Conservation (phyloP, 2,113 vertebrate species). For the Erythrolamprus reginae region DNA sequence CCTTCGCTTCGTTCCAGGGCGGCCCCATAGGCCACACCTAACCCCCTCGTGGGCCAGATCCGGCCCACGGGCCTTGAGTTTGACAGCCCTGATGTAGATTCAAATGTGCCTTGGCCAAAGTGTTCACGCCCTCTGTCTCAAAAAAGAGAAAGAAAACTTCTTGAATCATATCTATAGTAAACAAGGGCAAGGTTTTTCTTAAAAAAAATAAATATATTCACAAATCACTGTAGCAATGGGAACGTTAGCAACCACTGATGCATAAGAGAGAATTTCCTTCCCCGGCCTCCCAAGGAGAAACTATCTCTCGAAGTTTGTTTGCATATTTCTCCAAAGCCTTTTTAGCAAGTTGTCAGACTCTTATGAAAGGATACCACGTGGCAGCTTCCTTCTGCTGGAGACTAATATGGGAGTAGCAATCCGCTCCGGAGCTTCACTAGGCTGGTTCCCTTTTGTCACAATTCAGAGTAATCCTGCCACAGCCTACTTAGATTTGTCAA, state of each 20-base stretch:
- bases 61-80: too few species aligned
- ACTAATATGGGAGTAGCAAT: background rate
- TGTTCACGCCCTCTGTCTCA: conserved; percentile 26
- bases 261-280: conserved; percentile 21
- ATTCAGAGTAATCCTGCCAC: accelerated
- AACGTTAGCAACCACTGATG: conserved; percentile 1
- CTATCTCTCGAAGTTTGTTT: conserved; percentile 26
- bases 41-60: too few species aligned
- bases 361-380: background rate
- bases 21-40: too few species aligned
- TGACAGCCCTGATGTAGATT: background rate
- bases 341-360: conserved; percentile 21
- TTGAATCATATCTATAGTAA: conserved; percentile 7
- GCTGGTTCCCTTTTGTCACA: background rate
- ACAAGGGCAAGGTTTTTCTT: conserved; percentile 21
- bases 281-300: conserved; percentile 6
- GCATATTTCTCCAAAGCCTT: conserved; percentile 43
- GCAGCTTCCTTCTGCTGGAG: conserved; percentile 18
- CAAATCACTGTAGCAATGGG: conserved; percentile 30
- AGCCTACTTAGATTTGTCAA: background rate
- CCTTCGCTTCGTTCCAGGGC: too few species aligned
- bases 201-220: conserved; percentile 31
- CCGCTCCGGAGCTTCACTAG: background rate
- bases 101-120: conserved; percentile 2
- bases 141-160: conserved; percentile 33